Conservation (phyloP, 2,113 vertebrate genomes). For the Myotis davidii region DNA sequence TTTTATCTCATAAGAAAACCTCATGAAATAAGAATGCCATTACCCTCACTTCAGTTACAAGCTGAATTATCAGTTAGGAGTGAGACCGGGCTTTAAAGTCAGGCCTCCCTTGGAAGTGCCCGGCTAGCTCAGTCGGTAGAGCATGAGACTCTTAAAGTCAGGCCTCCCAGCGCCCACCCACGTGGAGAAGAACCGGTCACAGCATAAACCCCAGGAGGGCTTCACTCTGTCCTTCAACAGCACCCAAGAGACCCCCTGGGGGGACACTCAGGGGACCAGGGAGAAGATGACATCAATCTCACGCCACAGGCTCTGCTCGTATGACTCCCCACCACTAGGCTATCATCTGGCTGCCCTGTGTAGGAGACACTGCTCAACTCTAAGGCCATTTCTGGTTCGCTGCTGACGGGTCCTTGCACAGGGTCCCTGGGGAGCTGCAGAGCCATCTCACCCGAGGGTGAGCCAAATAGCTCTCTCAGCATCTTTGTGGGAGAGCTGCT, state of each 20-base stretch:
- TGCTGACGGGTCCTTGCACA: background rate
- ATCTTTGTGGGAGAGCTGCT: background rate
- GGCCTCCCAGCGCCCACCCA: background rate
- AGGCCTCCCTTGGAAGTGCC: constrained; percentile 74
- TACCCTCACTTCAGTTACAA: background rate
- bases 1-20: background rate
- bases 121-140: constrained; percentile 99
- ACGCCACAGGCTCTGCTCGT: background rate
- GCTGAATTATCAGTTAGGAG: background rate
- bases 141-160: constrained; percentile 99
- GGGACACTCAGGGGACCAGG: background rate
- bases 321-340: background rate
- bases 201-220: background rate
- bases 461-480: background rate
- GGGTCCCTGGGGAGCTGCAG: background rate
- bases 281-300: background rate
- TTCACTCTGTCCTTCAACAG: no score
- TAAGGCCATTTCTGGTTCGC: background rate
- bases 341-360: background rate
- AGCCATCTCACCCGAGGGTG: no score
- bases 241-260: background rate
- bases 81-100: background rate
- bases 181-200: background rate
- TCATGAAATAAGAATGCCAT: background rate
- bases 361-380: background rate